Evolutionary conservation across 2,113 vertebrate species (phyloP), one percentile per base, ranked within the genome.

Genomic region (Carettochelys insculpta): DNA sequence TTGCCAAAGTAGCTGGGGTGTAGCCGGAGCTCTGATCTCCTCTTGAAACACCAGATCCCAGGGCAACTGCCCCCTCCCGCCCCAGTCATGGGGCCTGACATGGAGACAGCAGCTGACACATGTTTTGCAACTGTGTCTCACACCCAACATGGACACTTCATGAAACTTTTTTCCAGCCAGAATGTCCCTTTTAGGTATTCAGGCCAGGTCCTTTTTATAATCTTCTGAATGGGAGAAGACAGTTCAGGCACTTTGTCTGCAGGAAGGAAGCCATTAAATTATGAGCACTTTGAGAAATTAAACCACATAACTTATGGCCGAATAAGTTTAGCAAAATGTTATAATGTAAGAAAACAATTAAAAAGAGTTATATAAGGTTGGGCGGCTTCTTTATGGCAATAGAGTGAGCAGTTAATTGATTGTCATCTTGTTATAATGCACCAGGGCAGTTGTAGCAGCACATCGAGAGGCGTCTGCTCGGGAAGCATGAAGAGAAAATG

Each of bases 221-320:
- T 97, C 93, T 54, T 95, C 83, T 68, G 76, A 85, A 93, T 22
- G 89, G 95, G 87, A 96, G 90, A 94, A 95, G 95, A 56, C 79
- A 34, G 92, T 27, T 80, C 82, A 96, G 89, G 96, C 97, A 97
- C 97, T 98, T 97, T 96, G 94, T 97, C 97, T 85, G 92, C 97
- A 98, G 98, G 98, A 98, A 98, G 98, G 98, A 98, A 98, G 98
- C 95, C 97, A 98, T 98, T 97, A 98, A 97, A 97, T 97, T 97
- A 97, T 98, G 97, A 98, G 97, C 97, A 98, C 97, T 98, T 97
- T 98, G 97, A 98, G 97, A 98, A 97, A 98, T 98, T 97, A 97
- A 98, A 98, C 85, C 85, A 96, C 85, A 95, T 98, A 98, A 98
- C 96, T 98, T 98, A 98, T 96, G 96, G 96, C 85, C 76, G 95